Base-by-base conservation (phyloP, 2,888 invertebrate genomes). In the Drosophila kambysellisi region DNA sequence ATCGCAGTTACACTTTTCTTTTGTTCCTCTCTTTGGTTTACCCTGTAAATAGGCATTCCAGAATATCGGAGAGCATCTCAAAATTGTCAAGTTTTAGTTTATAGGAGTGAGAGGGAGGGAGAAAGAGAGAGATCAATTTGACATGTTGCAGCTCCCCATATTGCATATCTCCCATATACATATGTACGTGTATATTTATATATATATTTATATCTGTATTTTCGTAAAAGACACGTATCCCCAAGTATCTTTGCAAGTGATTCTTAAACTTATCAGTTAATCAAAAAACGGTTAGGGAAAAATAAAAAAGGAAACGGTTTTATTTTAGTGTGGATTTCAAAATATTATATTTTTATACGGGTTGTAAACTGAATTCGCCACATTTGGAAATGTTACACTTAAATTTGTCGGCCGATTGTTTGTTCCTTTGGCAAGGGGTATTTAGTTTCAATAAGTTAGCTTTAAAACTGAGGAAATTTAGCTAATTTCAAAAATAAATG, bases 1-100 rank as follows among this genome's bases (percentile, higher is more conserved):
- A n/a, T n/a, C 50, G 12, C 56, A 29, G 29, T 43, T 20, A 33
- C 54, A 37, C 25, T 37, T 4, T n/a, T 20, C 20, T 20, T 7
- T 7, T 20, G 20, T 15, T 5, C 2, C 48, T 8, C 7, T 1
- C 33, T 46, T 20, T 46, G 12, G 3, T 29, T n/a, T 62, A 65
- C 62, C 64, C 62, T 62, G 59, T 43, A 43, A 43, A 39, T 20
- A 39, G 2, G 3, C 39, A 39, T 8, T 39, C 39, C 7, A 17
- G 25, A 25, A 12, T 4, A n/a, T 11, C n/a, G n/a, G n/a, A 11
- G 11, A 20, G 5, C 41, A 20, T 5, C 41, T 11, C 4, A 41
- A 20, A 46, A 20, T 4, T 11, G 20, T 20, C 12, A 20, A 41
- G 17, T n/a, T 41, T 4, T 8, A 41, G 37, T 17, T 46, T 20